Conservation (phyloP, 2,888 invertebrate genomes). For the Galeruca laticollis region DNA sequence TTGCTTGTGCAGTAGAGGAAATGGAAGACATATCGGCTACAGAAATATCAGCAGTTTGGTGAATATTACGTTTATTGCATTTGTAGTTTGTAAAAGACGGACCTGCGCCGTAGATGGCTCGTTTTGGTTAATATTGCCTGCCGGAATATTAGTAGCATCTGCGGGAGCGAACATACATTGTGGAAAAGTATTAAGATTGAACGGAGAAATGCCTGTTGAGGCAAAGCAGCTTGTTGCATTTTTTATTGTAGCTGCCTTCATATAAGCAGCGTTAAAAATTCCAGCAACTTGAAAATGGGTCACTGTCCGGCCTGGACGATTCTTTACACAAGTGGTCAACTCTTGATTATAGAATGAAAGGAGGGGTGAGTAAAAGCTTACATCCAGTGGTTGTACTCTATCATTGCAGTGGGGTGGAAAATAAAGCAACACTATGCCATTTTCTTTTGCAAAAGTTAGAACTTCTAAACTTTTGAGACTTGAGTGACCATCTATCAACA, state of each 20-base stretch:
- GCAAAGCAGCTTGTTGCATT: no score
- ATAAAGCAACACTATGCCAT: constrained; percentile 33
- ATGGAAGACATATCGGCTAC: no score
- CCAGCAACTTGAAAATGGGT: constrained; percentile 51
- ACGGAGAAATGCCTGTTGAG: no score
- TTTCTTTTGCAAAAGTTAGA: constrained; percentile 39
- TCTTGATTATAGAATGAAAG: constrained; percentile 53
- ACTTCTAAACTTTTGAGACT: constrained; percentile 46
- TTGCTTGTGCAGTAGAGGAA: no score
- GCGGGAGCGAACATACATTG: no score
- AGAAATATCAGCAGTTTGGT: no score
- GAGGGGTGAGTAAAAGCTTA: constrained; percentile 31
- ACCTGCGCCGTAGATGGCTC: no score
- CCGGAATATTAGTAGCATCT: no score
- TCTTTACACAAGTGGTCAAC: constrained; percentile 49
- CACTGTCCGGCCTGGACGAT: constrained; percentile 54
- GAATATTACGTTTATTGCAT: no score
- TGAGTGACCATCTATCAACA: constrained; percentile 56
- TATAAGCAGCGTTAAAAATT: neutral
- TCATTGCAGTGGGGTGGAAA: constrained; percentile 19
- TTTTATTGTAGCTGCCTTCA: neutral
- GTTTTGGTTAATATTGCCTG: no score
- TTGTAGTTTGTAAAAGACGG: no score
- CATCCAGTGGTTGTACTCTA: constrained; percentile 23
- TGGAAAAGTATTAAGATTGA: no score